Evolutionary conservation across 2,888 invertebrate genomes (phyloP).

Genomic region (Gymnosoma rotundatum): DNA sequence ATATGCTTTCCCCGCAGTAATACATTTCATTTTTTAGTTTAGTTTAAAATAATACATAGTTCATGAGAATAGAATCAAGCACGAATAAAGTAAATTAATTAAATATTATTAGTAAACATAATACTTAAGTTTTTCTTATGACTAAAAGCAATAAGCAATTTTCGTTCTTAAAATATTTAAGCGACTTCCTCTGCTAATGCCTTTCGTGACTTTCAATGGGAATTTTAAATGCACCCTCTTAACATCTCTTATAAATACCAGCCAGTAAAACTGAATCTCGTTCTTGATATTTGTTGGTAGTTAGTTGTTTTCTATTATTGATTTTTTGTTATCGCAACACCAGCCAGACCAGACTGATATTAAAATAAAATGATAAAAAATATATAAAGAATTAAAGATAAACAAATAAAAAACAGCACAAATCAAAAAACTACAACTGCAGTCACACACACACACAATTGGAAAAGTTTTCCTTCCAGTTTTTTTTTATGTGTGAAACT

Average conservation of each 20-base stretch:
- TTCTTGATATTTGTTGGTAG: slow-evolving; percentile 18
- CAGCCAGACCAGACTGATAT: slow-evolving; percentile 49
- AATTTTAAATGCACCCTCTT: no score
- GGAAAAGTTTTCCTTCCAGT: slow-evolving; percentile 33
- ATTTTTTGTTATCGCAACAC: slow-evolving; percentile 15
- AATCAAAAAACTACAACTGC: slow-evolving; percentile 48
- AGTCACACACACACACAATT: slow-evolving; percentile 54
- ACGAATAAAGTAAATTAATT: no score
- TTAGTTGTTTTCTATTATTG: slow-evolving; percentile 37
- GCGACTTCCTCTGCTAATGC: no score
- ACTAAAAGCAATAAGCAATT: no score
- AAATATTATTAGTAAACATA: no score
- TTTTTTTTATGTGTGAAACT: slow-evolving; percentile 25
- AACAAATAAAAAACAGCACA: slow-evolving; percentile 11
- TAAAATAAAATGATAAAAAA: slow-evolving; percentile 24
- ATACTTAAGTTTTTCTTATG: no score
- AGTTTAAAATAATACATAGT: no score
- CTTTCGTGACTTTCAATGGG: no score
- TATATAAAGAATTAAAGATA: not conserved
- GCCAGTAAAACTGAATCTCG: slow-evolving; percentile 16
- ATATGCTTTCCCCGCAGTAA: no score
- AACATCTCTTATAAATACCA: slow-evolving; percentile 16
- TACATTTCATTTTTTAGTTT: no score
- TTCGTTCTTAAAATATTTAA: no score
- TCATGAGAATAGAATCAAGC: no score